Base-by-base conservation (phyloP, 2,888 invertebrate genomes). In the Drosophila leonis region DNA sequence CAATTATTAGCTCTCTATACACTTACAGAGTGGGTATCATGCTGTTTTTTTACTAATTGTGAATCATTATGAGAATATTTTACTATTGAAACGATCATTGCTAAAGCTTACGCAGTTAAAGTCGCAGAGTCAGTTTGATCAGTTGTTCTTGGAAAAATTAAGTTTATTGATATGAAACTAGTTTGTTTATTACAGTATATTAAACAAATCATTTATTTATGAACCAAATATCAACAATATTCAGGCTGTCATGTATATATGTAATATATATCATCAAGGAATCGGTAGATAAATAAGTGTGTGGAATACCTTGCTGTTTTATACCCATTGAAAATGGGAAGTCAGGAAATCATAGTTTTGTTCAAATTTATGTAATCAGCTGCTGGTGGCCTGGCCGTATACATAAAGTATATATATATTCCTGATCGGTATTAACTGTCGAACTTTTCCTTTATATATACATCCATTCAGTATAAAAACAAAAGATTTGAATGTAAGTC, bases 1-100 rank as follows among this genome's bases (percentile, higher is more conserved):
- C 62, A 59, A 65, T 63, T 65, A 29, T 51, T 61, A 62, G 52
- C 64, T 29, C 27, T 13, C 13, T 6, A 54, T 27, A 27, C 54
- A 24, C 27, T 54, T 18, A 6, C 27, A 10, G n/a, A 12, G 24
- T 24, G 39, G 37, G 54, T 7, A 29, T 54, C 18, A 33, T 13
- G 18, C 4, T 48, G 29, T 10, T 29, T 48, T 29, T 31, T 18
- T 3, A 12, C 13, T 18, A 18, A 49, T 18, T 49, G 12, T 10
- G n/a, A 49, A 31, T 29, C 48, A 10, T 15, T 5, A 10, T 18
- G n/a, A 12, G 10, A 31, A 29, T 18, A 29, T 29, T 9, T n/a
- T 27, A 6, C 18, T 4, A 10, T 18, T 18, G 18, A n/a, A 12
- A 12, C 2, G 24, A 13, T 29, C 5, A 27, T 15, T 15, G 27